Evolutionary conservation across 2,888 invertebrate species (phyloP), one percentile per base, ranked within the genome.

Genomic region (Lasioglossum lativentre): DNA sequence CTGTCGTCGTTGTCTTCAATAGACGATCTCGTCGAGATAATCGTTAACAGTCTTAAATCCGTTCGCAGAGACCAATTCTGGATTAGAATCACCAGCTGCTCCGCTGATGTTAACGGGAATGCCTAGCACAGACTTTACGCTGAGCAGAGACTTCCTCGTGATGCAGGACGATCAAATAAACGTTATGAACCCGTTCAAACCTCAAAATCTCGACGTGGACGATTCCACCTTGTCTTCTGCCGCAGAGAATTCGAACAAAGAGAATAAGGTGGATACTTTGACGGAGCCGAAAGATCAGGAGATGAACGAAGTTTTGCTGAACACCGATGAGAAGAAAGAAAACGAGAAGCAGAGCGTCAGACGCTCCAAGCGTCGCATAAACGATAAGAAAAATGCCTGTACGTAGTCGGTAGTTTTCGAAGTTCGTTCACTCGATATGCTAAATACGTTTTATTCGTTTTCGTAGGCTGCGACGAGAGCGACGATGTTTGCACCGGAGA

Each of bases 391-490:
- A 81, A 91, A 91, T 80, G 91, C 92, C 74, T 93, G 94, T 94
- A 88, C 79, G 92, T 92, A 80, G 47, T n/a, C 80, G 16, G 10
- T 70, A 2, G 3, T 16, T 38, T 45, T 12, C n/a, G 34, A 12
- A 8, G 66, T 59, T 23, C 30, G 5, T 76, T 30, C n/a, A 40
- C 63, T 23, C 45, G 30, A 16, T 63, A 63, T 3, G n/a, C 42
- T 78, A 52, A 59, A 27, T 30, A 23, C 23, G 30, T 5, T 27
- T 59, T 42, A 30, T 72, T 23, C 27, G 47, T 83, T 85, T 82
- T 86, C 88, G 5, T 71, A 95, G 95, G 95, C 93, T 95, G 95
- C 88, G 95, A 95, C 78, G 95, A 95, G 75, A 95, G 95, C 87
- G 95, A 95, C 74, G 93, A 91, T 56, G 92, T 91, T 74, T 94